phyloP scores from a whole-genome alignment of 2,888 invertebrate genomes.

The Mesodorylaimus sp. region DNA sequence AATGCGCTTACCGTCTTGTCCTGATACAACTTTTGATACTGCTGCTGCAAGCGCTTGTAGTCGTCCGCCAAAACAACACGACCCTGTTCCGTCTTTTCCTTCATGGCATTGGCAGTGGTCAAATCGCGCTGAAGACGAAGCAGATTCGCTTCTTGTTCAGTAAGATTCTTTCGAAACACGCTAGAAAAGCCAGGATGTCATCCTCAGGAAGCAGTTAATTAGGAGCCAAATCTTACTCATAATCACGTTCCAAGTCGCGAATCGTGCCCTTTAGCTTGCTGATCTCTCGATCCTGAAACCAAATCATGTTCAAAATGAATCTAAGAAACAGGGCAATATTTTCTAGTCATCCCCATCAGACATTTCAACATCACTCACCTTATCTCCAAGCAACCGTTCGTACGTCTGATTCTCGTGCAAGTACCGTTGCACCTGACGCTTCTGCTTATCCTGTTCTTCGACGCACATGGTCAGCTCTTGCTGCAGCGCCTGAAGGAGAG shows the following conservation, averaged over 20 bases:
- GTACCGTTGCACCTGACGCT: background rate
- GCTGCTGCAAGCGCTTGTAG: background rate
- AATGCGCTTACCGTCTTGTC: background rate
- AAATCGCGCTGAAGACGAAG: background rate
- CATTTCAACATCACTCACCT: no score
- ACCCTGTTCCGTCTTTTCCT: background rate
- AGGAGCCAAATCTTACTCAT: background rate
- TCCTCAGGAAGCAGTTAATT: background rate
- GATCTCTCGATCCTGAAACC: background rate
- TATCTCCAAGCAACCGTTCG: background rate
- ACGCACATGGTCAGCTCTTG: background rate
- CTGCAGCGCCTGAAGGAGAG: background rate
- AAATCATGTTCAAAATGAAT: no score
- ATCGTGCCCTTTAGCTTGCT: background rate
- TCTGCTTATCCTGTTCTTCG: constrained; percentile 1
- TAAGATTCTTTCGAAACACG: background rate
- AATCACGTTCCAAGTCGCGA: background rate
- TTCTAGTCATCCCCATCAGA: no score
- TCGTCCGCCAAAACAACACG: background rate
- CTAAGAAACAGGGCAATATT: no score
- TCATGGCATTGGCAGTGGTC: background rate
- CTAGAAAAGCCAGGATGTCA: background rate
- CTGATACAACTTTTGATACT: background rate
- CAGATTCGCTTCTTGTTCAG: background rate
- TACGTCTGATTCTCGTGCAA: background rate